These are phyloP conservation scores for Lordiphosa fenestrarum DNA, from an alignment of 2,888 invertebrate species.

Conservation along the genomic window DNA sequence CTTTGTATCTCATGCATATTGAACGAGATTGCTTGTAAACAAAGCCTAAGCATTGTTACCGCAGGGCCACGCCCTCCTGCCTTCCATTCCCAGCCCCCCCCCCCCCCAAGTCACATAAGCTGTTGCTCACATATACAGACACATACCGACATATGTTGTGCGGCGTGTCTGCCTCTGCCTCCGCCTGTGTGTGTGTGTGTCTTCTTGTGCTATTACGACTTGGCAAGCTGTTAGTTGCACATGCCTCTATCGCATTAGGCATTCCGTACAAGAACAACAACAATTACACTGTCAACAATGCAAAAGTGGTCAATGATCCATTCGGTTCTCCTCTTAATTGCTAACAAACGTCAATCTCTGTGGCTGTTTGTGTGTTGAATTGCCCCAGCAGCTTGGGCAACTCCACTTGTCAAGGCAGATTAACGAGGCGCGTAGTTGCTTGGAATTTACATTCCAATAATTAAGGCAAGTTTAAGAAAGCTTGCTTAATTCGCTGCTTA, in stretches of 20 bases:
- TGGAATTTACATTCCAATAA: no score
- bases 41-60: constrained; percentile 44
- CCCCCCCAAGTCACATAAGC: background rate
- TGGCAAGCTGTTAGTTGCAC: constrained; percentile 43
- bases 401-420: no score
- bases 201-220: constrained; percentile 26
- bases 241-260: constrained; percentile 39
- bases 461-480: no score
- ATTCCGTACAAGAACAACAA: background rate
- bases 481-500: no score
- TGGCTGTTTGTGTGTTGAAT: constrained; percentile 2
- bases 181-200: constrained; percentile 13
- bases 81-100: background rate
- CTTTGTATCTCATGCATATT: constrained; percentile 50
- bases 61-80: constrained; percentile 16
- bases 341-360: constrained; percentile 2
- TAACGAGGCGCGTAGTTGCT: no score
- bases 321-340: constrained; percentile 6
- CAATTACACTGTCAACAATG: constrained; percentile 32
- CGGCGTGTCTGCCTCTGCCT: background rate
- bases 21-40: constrained; percentile 60
- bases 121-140: background rate
- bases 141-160: background rate
- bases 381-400: background rate
- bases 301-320: constrained; percentile 1